A percentile compares a stretch with the other conserved stretches of the same genome.
These are phyloP conservation scores for Elysia crispata DNA, from an alignment of 2,888 invertebrate species.

Conservation along the genomic window DNA sequence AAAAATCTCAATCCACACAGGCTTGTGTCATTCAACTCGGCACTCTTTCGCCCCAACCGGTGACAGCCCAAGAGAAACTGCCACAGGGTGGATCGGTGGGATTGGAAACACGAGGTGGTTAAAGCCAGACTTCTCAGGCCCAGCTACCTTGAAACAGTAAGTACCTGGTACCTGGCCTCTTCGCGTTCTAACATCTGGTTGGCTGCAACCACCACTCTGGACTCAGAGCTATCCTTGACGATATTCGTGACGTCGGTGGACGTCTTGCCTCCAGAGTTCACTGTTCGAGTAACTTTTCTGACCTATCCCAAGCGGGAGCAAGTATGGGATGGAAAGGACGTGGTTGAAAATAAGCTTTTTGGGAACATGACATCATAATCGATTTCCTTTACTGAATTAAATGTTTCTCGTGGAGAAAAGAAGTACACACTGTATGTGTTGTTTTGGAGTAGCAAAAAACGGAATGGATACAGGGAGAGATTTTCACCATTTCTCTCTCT, in stretches of 20 bases:
- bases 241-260: neutral
- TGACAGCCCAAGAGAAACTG: neutral
- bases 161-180: slow-evolving; percentile 55
- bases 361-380: neutral
- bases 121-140: neutral
- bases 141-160: slow-evolving; percentile 18
- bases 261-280: slow-evolving; percentile 19
- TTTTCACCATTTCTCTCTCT: slow-evolving; percentile 2
- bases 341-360: neutral
- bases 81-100: neutral
- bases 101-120: neutral
- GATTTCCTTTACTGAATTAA: neutral
- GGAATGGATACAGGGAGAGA: neutral
- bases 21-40: neutral
- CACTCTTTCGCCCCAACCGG: neutral
- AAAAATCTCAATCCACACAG: too few species aligned
- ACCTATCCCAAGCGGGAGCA: slow-evolving; percentile 12
- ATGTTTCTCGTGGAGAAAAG: too few species aligned
- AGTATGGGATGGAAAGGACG: neutral
- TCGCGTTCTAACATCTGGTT: slow-evolving; percentile 53
- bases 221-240: slow-evolving; percentile 35
- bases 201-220: slow-evolving; percentile 50
- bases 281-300: slow-evolving; percentile 32
- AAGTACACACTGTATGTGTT: neutral
- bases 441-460: neutral